A percentile compares a stretch with the other conserved stretches of the same genome.
Conservation (phyloP, 1,140 invertebrate genomes). For the Ectropis grisescens region DNA sequence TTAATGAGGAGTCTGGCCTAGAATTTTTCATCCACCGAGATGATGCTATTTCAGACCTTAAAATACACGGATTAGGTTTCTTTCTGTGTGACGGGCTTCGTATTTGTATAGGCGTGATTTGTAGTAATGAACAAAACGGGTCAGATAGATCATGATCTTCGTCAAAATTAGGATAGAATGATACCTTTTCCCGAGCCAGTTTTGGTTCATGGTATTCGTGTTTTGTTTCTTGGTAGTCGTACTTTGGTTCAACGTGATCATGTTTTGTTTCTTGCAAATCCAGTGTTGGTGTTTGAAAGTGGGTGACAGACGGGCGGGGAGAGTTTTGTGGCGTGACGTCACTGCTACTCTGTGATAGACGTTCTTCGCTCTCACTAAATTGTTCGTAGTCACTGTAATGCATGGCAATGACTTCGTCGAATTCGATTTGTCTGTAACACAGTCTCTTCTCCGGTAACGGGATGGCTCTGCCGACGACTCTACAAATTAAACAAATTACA, state of each 20-base stretch:
- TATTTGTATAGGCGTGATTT: conserved; percentile 53
- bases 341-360: conserved; percentile 48
- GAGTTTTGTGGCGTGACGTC: conserved; percentile 58
- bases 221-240: too few species aligned
- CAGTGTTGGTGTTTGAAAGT: too few species aligned
- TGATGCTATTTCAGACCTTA: conserved; percentile 63
- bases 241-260: conserved; percentile 15
- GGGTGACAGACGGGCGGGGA: conserved; percentile 7
- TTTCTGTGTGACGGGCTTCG: conserved; percentile 41
- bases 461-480: conserved; percentile 54
- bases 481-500: conserved; percentile 40
- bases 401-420: conserved; percentile 61
- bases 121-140: conserved; percentile 45
- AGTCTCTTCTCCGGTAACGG: conserved; percentile 35
- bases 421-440: conserved; percentile 38
- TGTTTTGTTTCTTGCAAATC: conserved; percentile 20
- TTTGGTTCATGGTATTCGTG: too few species aligned
- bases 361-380: conserved; percentile 52
- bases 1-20: conserved; percentile 44
- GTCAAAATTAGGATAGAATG: conserved; percentile 22
- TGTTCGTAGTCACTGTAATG: conserved; percentile 60
- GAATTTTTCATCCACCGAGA: conserved; percentile 56
- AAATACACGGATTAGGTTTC: conserved; percentile 41
- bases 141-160: conserved; percentile 33
- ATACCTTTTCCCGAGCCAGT: conserved; percentile 39